Base-by-base conservation (phyloP, 2,113 vertebrate species). In the Suricata suricatta region DNA sequence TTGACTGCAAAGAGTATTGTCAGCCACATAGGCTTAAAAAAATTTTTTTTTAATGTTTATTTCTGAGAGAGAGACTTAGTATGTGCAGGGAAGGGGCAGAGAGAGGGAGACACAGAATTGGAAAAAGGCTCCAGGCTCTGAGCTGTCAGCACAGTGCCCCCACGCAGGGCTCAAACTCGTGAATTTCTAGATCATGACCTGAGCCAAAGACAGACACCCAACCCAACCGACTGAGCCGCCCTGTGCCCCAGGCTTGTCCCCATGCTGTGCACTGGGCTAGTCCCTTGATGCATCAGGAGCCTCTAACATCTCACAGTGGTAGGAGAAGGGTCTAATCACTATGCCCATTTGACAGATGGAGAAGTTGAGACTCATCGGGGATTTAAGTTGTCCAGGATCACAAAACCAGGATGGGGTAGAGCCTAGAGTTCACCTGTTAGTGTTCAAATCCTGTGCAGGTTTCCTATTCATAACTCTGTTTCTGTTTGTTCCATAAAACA, bases 381-480 rank as follows among this genome's bases (percentile, higher is more conserved):
- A 5, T 52, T 82, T 33, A n/a, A 9, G n/a, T 31, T 31, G 52
- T 27, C 27, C 50, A 21, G 19, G 19, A 44, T 90, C 74, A 35
- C 84, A 63, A 44, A 77, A 29, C 64, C 0, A 52, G n/a, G 4
- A 0, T 7, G 31, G 2, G 16, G 44, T 4, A 27, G 27, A 83
- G 38, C 44, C 35, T 41, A 44, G 87, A 33, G 19, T 31, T 21
- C 47, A 14, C 27, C 29, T 1, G 0, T 17, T 15, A 3, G 77
- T 8, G 13, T 25, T 3, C 19, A 29, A 72, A 57, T 50, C 16
- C 25, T 23, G 60, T 2, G 7, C 27, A 23, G 2, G 7, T 11
- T 8, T 3, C 57, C 8, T 21, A 2, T 33, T 7, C 38, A 12
- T 29, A 90, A 41, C n/a, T 12, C 0, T 0, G 0, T 2, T 29